These are phyloP conservation scores for Bactericera cockerelli DNA, from an alignment of 1,140 invertebrate species.

Conservation along the genomic window DNA sequence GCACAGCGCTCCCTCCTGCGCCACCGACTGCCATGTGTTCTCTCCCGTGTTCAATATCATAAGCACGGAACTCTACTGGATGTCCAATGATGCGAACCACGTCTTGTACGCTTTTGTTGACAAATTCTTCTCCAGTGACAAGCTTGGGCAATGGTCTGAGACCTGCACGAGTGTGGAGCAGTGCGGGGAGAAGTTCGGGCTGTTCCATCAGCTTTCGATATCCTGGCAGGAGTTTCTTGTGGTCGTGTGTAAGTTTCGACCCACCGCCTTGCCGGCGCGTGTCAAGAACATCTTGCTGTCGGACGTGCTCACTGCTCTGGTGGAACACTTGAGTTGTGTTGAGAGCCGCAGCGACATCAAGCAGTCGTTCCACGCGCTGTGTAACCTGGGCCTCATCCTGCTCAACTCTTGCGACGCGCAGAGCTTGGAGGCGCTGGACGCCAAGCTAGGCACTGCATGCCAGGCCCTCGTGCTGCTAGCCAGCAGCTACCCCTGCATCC, in stretches of 20 bases:
- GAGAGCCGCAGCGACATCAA: neutral
- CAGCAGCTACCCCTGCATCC: neutral
- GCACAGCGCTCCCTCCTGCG: neutral
- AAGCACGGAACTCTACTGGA: constrained; percentile 6
- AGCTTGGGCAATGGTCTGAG: neutral
- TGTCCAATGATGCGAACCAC: neutral
- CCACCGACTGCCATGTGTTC: neutral
- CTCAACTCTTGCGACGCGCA: neutral
- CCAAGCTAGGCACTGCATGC: neutral
- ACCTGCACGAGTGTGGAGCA: neutral
- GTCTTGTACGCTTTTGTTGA: neutral
- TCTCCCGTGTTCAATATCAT: constrained; percentile 3
- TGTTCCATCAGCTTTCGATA: constrained; percentile 3
- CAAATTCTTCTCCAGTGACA: neutral
- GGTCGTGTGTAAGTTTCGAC: constrained; percentile 6
- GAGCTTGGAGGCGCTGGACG: neutral
- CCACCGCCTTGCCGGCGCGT: neutral
- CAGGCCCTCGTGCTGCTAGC: neutral
- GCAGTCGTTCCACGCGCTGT: neutral
- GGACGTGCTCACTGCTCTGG: neutral
- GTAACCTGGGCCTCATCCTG: neutral
- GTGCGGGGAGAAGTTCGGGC: neutral
- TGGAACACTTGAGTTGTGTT: neutral
- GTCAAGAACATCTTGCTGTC: constrained; percentile 3
- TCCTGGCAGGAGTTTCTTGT: constrained; percentile 6